These are phyloP conservation scores for Brachionichthys hirsutus DNA, from an alignment of 2,113 vertebrate species.

Conservation along the genomic window DNA sequence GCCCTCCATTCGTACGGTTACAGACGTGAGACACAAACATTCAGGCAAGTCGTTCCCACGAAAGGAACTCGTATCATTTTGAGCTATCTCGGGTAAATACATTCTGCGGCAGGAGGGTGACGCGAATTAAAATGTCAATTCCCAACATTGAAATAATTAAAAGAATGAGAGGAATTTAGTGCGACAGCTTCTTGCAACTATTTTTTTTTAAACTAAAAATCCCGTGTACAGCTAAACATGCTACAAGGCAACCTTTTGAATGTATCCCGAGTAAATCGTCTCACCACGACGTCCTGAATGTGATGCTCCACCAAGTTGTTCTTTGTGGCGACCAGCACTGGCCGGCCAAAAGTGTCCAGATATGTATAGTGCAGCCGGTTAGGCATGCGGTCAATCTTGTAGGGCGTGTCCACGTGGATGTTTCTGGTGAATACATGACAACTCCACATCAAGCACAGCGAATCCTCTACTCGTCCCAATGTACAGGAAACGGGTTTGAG, in stretches of 20 bases:
- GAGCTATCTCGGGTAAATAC: no score
- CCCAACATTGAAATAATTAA: not conserved
- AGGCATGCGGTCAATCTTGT: constrained; percentile 83
- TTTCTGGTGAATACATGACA: constrained; percentile 75
- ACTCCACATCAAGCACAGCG: not conserved
- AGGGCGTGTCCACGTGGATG: constrained; percentile 93
- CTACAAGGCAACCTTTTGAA: not conserved
- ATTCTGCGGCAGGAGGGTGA: not conserved
- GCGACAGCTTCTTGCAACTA: not conserved
- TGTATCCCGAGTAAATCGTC: constrained; percentile 15
- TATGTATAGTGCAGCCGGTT: constrained; percentile 97
- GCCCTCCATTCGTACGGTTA: no score
- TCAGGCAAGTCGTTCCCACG: no score
- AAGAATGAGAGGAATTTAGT: not conserved
- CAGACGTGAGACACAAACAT: no score
- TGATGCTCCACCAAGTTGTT: constrained; percentile 96
- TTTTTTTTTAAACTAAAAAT: not conserved
- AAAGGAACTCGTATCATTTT: no score
- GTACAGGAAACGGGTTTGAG: not conserved
- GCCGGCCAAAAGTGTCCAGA: constrained; percentile 94
- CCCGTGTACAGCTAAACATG: not conserved
- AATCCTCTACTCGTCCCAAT: not conserved
- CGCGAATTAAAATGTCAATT: no score
- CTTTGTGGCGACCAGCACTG: constrained; percentile 93
- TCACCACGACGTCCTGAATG: constrained; percentile 96